Base-by-base conservation (phyloP, 2,113 vertebrate species). In the Actenoides hombroni region DNA sequence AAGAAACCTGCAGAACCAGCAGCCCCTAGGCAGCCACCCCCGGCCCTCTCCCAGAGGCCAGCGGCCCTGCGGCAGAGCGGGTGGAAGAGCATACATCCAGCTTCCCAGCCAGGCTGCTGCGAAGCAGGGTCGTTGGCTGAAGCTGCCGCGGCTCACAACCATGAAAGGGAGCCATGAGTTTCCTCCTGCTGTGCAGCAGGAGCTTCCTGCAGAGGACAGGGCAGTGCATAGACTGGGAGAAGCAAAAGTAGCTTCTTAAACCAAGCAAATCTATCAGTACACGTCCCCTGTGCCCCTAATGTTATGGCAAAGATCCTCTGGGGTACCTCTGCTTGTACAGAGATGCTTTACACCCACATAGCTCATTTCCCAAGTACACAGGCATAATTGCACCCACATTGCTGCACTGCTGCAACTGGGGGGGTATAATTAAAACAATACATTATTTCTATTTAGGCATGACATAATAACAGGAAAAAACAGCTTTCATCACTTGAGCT, bases 361-460 rank as follows among this genome's bases (percentile, higher is more conserved):
- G 54, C 60, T 83, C 63, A 42, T 59, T 39, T 60, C n/a, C n/a
- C 23, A 1, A 60, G n/a, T 61, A 90, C 48, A 16, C 35, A 20
- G 49, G 26, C 53, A 26, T 86, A 86, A 91, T 4, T 79, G 77
- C 74, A 91, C 57, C 20, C 65, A 76, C 2, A 4, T 8, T 9
- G 28, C 51, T 54, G 46, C 25, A 51, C 28, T 56, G 44, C 59
- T 87, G 40, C 46, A 81, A 16, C 26, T 39, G 46, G 13, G 33
- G 33, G 51, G 17, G 24, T 76, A 49, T 86, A 96, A 95, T 89
- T 89, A 87, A 93, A 96, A 70, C 56, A 78, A 81, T 76, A 46
- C 8, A 79, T 75, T 81, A 82, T 87, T 88, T 91, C 65, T 69
- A 93, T 71, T 90, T 86, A 88, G 48, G 82, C 39, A 10, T 48